These are phyloP conservation scores for Menura novaehollandiae DNA, from an alignment of 2,113 vertebrate genomes.

Conservation along the genomic window DNA sequence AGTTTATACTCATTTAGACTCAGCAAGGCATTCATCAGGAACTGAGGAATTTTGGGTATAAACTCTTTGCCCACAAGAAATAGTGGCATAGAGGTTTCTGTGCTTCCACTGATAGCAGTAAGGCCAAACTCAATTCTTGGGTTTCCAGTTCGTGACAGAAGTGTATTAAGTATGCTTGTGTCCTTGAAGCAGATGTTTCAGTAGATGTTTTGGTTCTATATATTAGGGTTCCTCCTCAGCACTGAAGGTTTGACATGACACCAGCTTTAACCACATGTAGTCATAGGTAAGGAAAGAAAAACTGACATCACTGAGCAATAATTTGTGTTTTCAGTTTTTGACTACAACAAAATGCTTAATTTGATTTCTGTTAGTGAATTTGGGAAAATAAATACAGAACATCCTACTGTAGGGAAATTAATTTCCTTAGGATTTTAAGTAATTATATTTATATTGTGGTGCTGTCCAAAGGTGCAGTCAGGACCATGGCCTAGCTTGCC, in stretches of 20 bases:
- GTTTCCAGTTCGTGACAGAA: background rate
- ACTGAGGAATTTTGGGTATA: background rate
- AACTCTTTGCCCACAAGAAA: background rate
- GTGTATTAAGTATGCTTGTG: background rate
- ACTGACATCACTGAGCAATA: background rate
- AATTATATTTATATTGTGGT: background rate
- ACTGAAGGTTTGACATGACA: background rate
- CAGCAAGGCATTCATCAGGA: background rate
- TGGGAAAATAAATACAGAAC: background rate
- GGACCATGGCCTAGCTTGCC: background rate
- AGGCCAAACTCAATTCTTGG: background rate
- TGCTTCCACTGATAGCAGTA: background rate
- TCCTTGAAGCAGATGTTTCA: background rate
- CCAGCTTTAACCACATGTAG: background rate
- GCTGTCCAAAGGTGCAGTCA: background rate
- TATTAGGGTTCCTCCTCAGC: background rate
- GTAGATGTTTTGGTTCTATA: background rate
- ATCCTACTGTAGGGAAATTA: background rate
- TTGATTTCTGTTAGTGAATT: background rate
- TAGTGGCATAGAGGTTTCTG: background rate
- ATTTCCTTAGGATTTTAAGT: background rate
- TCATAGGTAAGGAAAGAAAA: background rate
- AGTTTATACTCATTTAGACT: background rate
- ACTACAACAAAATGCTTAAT: background rate
- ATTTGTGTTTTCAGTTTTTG: background rate